These are phyloP conservation scores for Pelagia noctiluca DNA, from an alignment of 30 jellyfish, hydroid and myxozoan species.

Conservation along the genomic window DNA sequence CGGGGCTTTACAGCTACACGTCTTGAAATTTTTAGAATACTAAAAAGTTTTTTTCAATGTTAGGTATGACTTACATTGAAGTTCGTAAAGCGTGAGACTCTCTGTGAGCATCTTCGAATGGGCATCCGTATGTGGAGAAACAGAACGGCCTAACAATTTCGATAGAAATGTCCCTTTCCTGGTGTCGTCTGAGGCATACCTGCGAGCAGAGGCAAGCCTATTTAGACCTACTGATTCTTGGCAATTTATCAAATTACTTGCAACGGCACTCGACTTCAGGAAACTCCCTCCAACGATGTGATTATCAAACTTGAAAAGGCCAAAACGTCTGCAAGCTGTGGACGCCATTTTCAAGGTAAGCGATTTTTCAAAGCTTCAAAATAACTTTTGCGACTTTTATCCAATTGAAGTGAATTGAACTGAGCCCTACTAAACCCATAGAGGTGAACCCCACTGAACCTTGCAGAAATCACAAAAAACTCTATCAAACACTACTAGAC, in stretches of 20 bases:
- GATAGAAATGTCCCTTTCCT: slow-evolving; percentile 48
- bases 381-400: too few species aligned
- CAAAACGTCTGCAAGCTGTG: background rate
- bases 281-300: background rate
- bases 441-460: too few species aligned
- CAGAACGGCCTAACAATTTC: slow-evolving; percentile 65
- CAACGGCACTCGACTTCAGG: background rate
- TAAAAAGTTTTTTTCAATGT: background rate
- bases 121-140: slow-evolving; percentile 84
- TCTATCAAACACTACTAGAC: too few species aligned
- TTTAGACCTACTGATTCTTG: background rate
- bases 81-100: slow-evolving; percentile 67
- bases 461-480: too few species aligned
- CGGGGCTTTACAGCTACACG: too few species aligned
- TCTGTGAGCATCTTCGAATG: slow-evolving; percentile 85
- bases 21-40: too few species aligned
- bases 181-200: slow-evolving; percentile 29
- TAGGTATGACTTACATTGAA: slow-evolving; percentile 67
- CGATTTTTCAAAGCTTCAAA: too few species aligned
- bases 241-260: background rate
- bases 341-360: slow-evolving; percentile 9
- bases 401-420: too few species aligned
- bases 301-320: background rate
- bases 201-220: slow-evolving; percentile 1
- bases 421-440: too few species aligned